Percentiles rank a stretch among this genome's conserved stretches.
Conservation (phyloP, 2,797 vertebrate genomes). For the Falco novaeseelandiae region DNA sequence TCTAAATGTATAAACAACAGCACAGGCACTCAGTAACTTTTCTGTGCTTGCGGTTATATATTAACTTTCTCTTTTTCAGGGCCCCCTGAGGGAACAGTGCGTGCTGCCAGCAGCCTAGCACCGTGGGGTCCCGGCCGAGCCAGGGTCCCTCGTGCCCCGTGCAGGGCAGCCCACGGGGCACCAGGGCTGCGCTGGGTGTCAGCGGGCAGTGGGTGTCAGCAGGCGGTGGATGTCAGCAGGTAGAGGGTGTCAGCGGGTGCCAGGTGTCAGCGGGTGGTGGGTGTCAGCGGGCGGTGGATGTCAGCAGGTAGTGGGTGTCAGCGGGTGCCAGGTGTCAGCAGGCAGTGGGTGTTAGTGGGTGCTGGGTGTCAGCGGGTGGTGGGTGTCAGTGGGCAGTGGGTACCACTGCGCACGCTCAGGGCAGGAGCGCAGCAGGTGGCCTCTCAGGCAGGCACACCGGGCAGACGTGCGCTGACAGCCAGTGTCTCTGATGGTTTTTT, state of each 20-base stretch:
- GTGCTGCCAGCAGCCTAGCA: background rate
- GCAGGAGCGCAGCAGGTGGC: background rate
- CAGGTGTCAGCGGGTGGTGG: too few species aligned
- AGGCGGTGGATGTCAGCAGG: too few species aligned
- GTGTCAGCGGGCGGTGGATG: too few species aligned
- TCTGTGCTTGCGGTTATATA: background rate
- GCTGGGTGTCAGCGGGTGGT: too few species aligned
- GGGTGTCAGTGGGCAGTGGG: too few species aligned
- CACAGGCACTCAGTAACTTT: background rate
- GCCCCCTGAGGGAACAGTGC: background rate
- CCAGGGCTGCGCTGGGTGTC: background rate
- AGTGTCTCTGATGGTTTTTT: background rate
- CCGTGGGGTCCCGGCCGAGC: background rate
- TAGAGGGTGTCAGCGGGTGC: too few species aligned
- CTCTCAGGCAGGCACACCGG: background rate
- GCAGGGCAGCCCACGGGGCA: background rate
- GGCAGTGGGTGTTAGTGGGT: too few species aligned
- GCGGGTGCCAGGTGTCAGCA: too few species aligned
- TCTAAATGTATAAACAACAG: constrained; percentile 45
- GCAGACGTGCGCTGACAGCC: background rate
- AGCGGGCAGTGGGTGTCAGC: too few species aligned
- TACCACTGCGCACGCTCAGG: background rate
- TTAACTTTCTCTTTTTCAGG: background rate
- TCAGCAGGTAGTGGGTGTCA: too few species aligned
- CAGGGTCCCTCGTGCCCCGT: fast-evolving